Percentiles rank a stretch among this genome's conserved stretches.
Conservation (phyloP, 2,888 invertebrate genomes). For the Tolmerus cingulatus region DNA sequence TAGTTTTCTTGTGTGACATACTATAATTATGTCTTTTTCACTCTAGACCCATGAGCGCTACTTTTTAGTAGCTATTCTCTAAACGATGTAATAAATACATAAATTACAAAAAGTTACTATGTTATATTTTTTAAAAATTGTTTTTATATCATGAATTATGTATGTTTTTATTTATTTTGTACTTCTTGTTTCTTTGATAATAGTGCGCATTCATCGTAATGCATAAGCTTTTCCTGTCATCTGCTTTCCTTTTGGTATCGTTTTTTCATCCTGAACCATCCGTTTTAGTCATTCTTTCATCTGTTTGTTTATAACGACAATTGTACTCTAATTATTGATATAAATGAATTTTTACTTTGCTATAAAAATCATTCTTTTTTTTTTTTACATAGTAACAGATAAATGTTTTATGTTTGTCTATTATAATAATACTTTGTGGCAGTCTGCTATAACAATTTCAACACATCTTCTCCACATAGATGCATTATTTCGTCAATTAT, state of each 20-base stretch:
- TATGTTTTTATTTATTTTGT: conserved; percentile 33
- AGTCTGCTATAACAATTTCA: background rate
- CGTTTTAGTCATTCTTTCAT: background rate
- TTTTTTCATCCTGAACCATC: background rate
- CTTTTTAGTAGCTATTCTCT: background rate
- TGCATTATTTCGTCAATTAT: background rate
- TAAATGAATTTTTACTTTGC: background rate
- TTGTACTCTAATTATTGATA: background rate
- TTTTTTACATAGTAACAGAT: background rate
- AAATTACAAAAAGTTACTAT: conserved; percentile 62
- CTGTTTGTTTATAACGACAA: background rate
- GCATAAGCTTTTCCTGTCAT: background rate
- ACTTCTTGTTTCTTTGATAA: conserved; percentile 5
- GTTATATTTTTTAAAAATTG: conserved; percentile 59
- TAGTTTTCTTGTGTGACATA: background rate
- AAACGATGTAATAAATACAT: conserved; percentile 42
- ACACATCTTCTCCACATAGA: background rate
- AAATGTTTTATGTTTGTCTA: too few relatives aligned
- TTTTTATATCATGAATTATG: conserved; percentile 32
- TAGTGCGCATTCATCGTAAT: conserved; percentile 15
- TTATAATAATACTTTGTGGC: background rate
- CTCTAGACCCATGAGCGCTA: background rate
- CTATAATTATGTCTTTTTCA: background rate
- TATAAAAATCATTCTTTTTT: background rate
- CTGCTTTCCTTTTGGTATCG: background rate